Base-by-base conservation (phyloP, 2,113 vertebrate genomes). In the Jacana jacana region DNA sequence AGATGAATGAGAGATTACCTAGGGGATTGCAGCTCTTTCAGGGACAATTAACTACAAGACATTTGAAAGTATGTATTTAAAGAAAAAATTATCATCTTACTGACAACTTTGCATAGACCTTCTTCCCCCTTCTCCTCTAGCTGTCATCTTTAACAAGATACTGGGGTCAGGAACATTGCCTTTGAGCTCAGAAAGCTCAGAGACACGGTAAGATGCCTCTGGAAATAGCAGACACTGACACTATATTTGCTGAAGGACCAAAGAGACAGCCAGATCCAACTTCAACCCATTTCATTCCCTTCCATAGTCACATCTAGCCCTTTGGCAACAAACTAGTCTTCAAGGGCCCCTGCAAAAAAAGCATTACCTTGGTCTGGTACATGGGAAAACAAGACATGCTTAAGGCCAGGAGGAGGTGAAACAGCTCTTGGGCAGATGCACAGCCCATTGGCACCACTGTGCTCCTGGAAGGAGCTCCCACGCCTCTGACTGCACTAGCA, bases 401-500 rank as follows among this genome's bases (percentile, higher is more conserved):
- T 17, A 82, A 76, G 82, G 94, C 86, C 86, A 75, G 81, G 4
- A 88, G 83, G 77, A 91, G 82, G 68, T 81, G 76, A 83, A 91
- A 91, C 58, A 91, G 80, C 92, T 91, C 86, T 63, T 19, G 91
- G 94, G 86, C 90, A 93, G 88, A 86, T 92, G 91, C 83, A 88
- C 79, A 91, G 60, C 94, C 79, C 93, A 33, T 28, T 83, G 89
- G 94, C 96, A 93, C 58, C 86, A 61, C 14, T 9, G 0, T 27
- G 63, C 96, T 95, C 95, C 95, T 92, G 94, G 89, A 95, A 92
- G 86, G 95, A 96, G 96, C 95, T 97, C 87, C 95, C 95, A 96
- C 89, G 37, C 95, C 91, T 90, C 96, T 89, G 89, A 92, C 93
- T 92, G 89, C 94, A 84, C 96, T 78, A 82, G 89, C 83, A 49